Evolutionary conservation across 2,888 invertebrate species (phyloP).

Genomic region (Luperina nickerlii): DNA sequence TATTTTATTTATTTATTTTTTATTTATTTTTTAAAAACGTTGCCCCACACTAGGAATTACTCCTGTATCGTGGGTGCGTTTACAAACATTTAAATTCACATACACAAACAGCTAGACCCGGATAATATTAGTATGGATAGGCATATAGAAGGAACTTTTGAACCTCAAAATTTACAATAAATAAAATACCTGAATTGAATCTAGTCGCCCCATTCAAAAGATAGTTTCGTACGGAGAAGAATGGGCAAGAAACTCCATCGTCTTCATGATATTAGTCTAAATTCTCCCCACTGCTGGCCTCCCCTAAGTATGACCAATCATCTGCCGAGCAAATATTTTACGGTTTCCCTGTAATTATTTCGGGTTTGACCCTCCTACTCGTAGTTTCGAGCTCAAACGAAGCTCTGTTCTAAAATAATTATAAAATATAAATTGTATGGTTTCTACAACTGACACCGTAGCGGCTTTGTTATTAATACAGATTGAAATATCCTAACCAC

Average conservation of each 20-base stretch:
- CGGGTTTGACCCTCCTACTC: background rate
- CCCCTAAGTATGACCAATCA: background rate
- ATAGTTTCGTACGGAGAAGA: background rate
- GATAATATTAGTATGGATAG: no score
- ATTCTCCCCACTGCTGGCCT: background rate
- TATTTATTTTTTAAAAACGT: no score
- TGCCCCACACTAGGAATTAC: no score
- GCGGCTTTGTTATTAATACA: no score
- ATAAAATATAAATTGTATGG: no score
- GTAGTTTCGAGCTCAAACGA: background rate
- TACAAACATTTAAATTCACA: no score
- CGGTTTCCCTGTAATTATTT: background rate
- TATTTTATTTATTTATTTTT: no score
- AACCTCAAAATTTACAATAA: background rate
- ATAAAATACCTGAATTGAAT: background rate
- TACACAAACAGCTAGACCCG: no score
- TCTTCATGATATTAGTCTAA: background rate
- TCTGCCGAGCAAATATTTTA: background rate
- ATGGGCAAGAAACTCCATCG: background rate
- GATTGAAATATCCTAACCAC: conserved; percentile 5
- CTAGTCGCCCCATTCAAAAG: background rate
- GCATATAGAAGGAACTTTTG: background rate
- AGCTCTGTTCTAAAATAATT: background rate
- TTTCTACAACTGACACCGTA: no score
- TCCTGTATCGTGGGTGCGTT: no score